Evolutionary conservation across 2,888 invertebrate species (phyloP).

Genomic region (Ophion ellenae): DNA sequence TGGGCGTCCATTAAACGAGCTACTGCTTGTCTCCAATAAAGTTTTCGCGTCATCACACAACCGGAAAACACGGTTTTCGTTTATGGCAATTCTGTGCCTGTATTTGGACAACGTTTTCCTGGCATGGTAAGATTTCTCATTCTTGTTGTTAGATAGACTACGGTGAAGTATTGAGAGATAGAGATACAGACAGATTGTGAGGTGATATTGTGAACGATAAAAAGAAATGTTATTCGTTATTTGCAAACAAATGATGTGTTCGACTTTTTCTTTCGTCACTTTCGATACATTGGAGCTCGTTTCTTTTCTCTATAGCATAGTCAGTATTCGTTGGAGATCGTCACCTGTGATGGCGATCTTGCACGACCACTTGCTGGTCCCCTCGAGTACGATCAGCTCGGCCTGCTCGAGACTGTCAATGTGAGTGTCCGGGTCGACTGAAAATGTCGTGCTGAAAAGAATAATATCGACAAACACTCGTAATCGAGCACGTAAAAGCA

Average conservation of each 20-base stretch:
- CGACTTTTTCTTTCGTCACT: slow-evolving; percentile 12
- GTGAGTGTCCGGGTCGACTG: slow-evolving; percentile 98
- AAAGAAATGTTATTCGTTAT: slow-evolving; percentile 56
- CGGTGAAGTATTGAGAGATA: slow-evolving; percentile 47
- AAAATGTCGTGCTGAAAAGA: slow-evolving; percentile 95
- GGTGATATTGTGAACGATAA: slow-evolving; percentile 61
- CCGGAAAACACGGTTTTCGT: not conserved
- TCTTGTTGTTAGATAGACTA: slow-evolving; percentile 23
- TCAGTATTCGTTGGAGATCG: slow-evolving; percentile 69
- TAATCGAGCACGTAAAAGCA: slow-evolving; percentile 75
- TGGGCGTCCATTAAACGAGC: slow-evolving; percentile 7
- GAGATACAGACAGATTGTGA: slow-evolving; percentile 51
- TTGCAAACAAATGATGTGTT: slow-evolving; percentile 51
- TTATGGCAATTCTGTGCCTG: slow-evolving; percentile 1
- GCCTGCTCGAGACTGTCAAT: slow-evolving; percentile 99
- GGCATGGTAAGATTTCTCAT: not conserved
- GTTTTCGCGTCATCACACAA: not conserved
- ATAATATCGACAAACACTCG: slow-evolving; percentile 78
- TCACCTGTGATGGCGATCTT: slow-evolving; percentile 99
- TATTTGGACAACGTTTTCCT: not conserved
- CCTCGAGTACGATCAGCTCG: slow-evolving; percentile 98
- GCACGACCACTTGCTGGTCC: slow-evolving; percentile 99
- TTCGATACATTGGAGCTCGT: slow-evolving; percentile 14
- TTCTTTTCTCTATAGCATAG: slow-evolving; percentile 34
- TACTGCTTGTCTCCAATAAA: not conserved